Base-by-base conservation (phyloP, 2,888 invertebrate genomes). In the Anthophora plumipes region DNA sequence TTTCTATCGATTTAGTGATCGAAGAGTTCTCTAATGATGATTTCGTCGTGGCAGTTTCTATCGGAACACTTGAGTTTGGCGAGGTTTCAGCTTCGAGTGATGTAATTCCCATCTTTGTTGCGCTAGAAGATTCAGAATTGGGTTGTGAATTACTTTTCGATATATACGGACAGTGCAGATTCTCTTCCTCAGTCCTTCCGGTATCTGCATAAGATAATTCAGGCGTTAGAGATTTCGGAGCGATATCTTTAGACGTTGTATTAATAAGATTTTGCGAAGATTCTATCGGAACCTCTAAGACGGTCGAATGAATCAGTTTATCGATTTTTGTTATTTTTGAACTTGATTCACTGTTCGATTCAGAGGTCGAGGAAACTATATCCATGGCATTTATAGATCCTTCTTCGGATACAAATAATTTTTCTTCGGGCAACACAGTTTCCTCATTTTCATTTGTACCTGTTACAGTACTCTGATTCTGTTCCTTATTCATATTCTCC, bases 1-100 rank as follows among this genome's bases (percentile, higher is more conserved):
- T 43, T 25, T 11, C 5, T 4, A 11, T 31, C 7, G 55, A 14
- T 20, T 12, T 25, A n/a, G 17, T 14, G 22, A 14, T 2, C 7
- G 25, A 3, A 0, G 50, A 12, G 41, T 37, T 59, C 4, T 81
- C 55, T 17, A n/a, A 17, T 0, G 74, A 67, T 37, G 55, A 75
- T 22, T 72, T 78, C 37, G 70, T 78, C 37, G 70, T 22, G 8
- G 68, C 71, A 59, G 72, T 68, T 73, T 83, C 75, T 0, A 64
- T 69, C 6, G 77, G 69, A 12, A 81, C 25, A 31, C 55, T 64
- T 12, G 70, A 43, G 8, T 50, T 71, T 0, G 54, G 57, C 8
- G 68, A 31, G 41, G 22, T 20, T 12, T 66, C 57, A 5, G 11
- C 8, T 22, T 54, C 6, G 22, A 12, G 7, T 8, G 12, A 25